These are phyloP conservation scores for Mus minutoides DNA, from an alignment of 2,797 vertebrate species.

Conservation along the genomic window DNA sequence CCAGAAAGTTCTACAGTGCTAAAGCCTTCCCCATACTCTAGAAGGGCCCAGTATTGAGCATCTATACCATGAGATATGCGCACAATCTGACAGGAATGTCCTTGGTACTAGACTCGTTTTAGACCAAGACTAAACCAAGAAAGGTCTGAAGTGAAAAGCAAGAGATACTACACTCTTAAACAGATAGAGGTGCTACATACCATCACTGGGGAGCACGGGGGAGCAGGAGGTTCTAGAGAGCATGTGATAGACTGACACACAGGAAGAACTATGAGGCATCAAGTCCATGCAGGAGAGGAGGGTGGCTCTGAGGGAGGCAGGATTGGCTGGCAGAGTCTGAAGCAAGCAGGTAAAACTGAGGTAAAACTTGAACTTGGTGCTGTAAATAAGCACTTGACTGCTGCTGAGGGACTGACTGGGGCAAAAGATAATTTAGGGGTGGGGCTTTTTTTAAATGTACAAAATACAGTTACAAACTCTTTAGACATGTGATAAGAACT, in stretches of 20 bases:
- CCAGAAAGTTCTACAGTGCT: neutral
- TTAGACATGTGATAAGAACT: neutral
- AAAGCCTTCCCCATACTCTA: neutral
- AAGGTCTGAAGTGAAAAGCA: neutral
- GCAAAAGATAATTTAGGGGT: neutral
- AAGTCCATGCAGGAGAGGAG: neutral
- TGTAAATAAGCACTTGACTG: neutral
- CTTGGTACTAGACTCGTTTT: neutral
- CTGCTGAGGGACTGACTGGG: neutral
- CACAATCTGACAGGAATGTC: neutral
- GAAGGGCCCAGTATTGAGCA: neutral
- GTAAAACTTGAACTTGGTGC: neutral
- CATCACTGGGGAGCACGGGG: neutral
- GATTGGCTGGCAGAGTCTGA: neutral
- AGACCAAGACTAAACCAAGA: neutral
- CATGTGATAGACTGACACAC: too few species aligned
- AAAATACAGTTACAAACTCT: neutral
- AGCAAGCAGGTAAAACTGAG: too few species aligned
- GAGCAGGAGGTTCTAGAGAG: neutral
- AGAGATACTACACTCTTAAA: neutral
- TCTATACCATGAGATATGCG: neutral
- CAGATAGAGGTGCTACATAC: neutral
- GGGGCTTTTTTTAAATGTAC: neutral
- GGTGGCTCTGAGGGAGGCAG: neutral
- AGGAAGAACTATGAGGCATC: neutral